These are phyloP conservation scores for Hapalemur alaotrensis DNA, from an alignment of 2,797 vertebrate genomes.

Conservation along the genomic window DNA sequence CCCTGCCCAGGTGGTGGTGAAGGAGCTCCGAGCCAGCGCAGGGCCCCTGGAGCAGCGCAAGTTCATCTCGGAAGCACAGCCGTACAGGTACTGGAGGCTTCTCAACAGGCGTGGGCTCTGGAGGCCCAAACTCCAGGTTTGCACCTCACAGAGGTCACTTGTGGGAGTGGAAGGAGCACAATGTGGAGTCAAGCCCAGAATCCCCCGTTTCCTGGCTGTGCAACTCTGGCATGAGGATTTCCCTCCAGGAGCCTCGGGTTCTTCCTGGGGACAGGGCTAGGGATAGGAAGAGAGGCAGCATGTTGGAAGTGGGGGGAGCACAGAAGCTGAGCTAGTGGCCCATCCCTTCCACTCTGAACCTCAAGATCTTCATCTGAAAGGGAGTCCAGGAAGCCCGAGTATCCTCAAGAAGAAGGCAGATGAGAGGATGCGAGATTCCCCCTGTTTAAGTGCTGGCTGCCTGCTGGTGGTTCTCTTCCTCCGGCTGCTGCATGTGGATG, in stretches of 20 bases:
- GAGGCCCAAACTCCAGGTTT: neutral
- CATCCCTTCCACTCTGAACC: neutral
- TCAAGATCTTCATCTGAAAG: neutral
- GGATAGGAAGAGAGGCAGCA: neutral
- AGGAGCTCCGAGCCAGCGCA: constrained; percentile 93
- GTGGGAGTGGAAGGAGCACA: neutral
- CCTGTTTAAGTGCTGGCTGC: neutral
- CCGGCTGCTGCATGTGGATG: neutral
- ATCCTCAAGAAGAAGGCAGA: neutral
- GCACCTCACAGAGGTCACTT: neutral
- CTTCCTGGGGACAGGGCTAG: neutral
- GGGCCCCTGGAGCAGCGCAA: constrained; percentile 94
- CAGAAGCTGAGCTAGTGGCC: neutral
- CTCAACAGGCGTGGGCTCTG: rapidly evolving
- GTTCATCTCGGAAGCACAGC: constrained; percentile 94
- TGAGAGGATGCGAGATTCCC: neutral
- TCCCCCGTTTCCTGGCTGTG: neutral
- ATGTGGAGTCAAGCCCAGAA: neutral
- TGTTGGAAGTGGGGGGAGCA: too few relatives aligned
- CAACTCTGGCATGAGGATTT: neutral
- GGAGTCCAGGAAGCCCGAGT: neutral
- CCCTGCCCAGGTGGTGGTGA: constrained; percentile 94
- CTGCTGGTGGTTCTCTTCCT: neutral
- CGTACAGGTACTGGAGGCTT: constrained; percentile 88
- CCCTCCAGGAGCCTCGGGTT: neutral